A percentile compares a stretch with the other conserved stretches of the same genome.
These are phyloP conservation scores for Calonectris borealis DNA, from an alignment of 2,113 vertebrate species.

Conservation along the genomic window DNA sequence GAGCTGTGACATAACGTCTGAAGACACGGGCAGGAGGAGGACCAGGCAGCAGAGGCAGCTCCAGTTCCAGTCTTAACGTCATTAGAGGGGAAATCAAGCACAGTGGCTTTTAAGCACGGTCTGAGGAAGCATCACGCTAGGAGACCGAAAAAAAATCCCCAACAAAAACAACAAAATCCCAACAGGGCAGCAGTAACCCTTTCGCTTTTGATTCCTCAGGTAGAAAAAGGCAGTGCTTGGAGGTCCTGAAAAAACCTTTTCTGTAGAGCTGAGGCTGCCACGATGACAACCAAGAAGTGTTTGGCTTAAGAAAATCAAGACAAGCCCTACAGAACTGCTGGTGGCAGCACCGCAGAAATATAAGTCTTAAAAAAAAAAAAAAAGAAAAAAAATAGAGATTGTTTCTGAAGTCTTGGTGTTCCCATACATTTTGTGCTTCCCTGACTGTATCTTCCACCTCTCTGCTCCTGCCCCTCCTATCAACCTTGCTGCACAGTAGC, in stretches of 20 bases:
- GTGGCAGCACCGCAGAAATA: background rate
- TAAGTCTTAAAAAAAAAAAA: background rate
- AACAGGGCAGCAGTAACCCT: background rate
- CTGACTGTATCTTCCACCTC: background rate
- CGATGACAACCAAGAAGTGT: background rate
- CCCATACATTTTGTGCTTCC: background rate
- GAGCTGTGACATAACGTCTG: slow-evolving; percentile 45
- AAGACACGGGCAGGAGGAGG: background rate
- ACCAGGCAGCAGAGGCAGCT: slow-evolving; percentile 1
- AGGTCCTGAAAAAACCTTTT: background rate
- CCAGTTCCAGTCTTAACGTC: background rate
- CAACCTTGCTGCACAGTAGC: slow-evolving; percentile 31
- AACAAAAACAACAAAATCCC: background rate
- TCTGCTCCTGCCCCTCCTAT: background rate
- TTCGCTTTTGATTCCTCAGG: background rate
- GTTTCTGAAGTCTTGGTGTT: background rate
- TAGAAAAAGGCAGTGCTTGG: background rate
- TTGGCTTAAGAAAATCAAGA: background rate
- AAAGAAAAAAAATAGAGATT: background rate
- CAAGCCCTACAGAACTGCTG: background rate
- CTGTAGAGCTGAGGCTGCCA: background rate
- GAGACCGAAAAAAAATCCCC: background rate
- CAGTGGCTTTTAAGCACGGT: background rate
- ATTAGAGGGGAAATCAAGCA: slow-evolving; percentile 39
- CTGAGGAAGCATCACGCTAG: background rate